Evolutionary conservation across 2,888 invertebrate species (phyloP), one percentile per base, ranked within the genome.

Genomic region (Norana najaformis): DNA sequence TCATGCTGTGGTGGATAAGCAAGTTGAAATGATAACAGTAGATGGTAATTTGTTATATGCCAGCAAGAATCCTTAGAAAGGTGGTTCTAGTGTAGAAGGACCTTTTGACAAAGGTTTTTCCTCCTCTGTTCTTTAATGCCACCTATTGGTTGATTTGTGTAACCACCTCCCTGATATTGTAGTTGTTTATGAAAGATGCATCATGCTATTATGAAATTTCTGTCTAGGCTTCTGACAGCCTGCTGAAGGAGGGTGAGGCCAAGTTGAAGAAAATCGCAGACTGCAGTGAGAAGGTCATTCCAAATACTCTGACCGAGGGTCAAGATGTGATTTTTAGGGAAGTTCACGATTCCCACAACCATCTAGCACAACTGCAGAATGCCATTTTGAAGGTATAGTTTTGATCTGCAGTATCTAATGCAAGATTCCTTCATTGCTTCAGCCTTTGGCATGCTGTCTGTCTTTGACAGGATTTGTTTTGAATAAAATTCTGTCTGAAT

Each of bases 271-370:
- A 96, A 94, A 97, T 98, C 90, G 96, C 97, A 90, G 95, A 96
- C 16, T 94, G 98, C n/a, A 98, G 98, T 0, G 97, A 98, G 94
- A 97, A 97, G 94, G 98, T 98, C 0, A 91, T 94, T 38, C 94
- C 94, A 18, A 93, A 93, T 92, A 94, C 94, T 5, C 93, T 93
- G 20, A 92, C 93, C 1, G 93, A 93, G 89, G 94, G 94, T 85
- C 93, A 93, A 90, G 94, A 94, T 30, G 92, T 93, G 85, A 93
- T 94, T 83, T 91, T 92, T 53, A 92, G 93, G 37, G 94, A 94
- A 85, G 93, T 93, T 0, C 93, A 94, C n/a, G 38, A 83, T 18
- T 5, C 38, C n/a, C 82, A 89, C 13, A 83, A 82, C n/a, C 37
- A 89, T 5, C 82, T 89, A 3, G 35, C 36, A 14, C n/a, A 37